Conservation (phyloP, 2,113 vertebrate species). For the Pygoscelis antarcticus region DNA sequence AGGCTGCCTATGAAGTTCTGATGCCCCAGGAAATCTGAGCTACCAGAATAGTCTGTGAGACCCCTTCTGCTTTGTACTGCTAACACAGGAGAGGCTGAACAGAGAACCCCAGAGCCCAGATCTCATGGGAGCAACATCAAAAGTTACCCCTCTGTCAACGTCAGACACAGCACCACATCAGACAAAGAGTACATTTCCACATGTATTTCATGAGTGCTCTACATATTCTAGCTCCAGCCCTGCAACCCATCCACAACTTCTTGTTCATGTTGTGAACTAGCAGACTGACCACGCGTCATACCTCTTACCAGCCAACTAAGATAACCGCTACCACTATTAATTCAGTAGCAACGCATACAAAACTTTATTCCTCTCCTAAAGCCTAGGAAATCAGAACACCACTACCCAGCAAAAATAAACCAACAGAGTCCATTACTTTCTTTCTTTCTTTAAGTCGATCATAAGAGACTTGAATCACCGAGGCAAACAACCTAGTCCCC, state of each 20-base stretch:
- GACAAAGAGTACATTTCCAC: background rate
- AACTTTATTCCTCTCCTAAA: background rate
- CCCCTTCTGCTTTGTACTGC: background rate
- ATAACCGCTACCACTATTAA: background rate
- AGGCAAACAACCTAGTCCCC: background rate
- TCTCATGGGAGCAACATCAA: background rate
- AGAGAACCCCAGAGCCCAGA: background rate
- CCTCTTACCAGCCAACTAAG: background rate
- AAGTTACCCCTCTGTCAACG: background rate
- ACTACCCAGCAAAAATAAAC: background rate
- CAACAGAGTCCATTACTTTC: background rate
- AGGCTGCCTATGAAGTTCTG: background rate
- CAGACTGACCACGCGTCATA: accelerated
- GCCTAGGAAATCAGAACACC: background rate
- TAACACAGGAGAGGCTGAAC: background rate
- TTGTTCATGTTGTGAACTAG: background rate
- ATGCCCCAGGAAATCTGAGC: background rate
- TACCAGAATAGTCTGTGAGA: background rate
- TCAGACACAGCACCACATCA: background rate
- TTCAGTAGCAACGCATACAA: background rate
- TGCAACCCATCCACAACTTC: background rate
- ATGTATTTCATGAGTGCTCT: background rate
- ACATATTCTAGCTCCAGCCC: background rate
- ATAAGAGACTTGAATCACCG: background rate
- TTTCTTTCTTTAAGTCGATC: background rate